A percentile compares a stretch with the other conserved stretches of the same genome.
phyloP scores from a whole-genome alignment of 2,888 invertebrate genomes.

The Leuctra nigra region DNA sequence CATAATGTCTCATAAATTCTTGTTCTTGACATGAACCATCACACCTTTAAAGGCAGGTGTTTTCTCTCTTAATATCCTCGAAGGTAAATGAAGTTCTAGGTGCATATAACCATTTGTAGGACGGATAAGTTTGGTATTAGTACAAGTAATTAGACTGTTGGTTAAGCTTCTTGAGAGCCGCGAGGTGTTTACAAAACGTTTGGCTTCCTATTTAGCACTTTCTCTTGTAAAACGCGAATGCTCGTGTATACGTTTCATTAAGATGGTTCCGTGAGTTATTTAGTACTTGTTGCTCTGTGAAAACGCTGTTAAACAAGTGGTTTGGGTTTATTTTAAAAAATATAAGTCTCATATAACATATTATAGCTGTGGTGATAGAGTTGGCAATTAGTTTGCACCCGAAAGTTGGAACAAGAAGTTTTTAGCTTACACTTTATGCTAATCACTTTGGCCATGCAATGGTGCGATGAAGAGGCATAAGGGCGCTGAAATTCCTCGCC shows the following conservation, averaged over 20 bases:
- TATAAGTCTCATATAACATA: not conserved
- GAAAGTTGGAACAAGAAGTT: conserved; percentile 1
- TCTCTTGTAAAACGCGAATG: not conserved
- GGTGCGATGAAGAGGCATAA: no score
- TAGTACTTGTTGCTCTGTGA: conserved; percentile 3
- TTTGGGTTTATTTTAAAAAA: not conserved
- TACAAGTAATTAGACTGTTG: not conserved
- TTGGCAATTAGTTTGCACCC: conserved; percentile 6
- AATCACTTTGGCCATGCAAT: not conserved
- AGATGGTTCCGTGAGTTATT: conserved; percentile 5
- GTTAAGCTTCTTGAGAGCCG: not conserved
- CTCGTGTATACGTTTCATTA: conserved; percentile 5
- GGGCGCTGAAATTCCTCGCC: no score
- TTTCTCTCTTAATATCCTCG: no score
- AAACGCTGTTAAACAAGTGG: not conserved
- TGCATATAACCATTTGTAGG: no score
- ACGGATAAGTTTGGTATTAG: not conserved
- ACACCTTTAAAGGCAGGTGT: no score
- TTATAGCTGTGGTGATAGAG: conserved; percentile 2
- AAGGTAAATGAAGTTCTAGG: no score
- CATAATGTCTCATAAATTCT: no score
- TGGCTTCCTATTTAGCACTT: not conserved
- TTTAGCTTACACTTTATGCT: not conserved
- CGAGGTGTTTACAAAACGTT: not conserved
- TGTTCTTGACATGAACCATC: no score